Evolutionary conservation across 1,140 invertebrate species (phyloP).

Genomic region (Amyelois transitella): DNA sequence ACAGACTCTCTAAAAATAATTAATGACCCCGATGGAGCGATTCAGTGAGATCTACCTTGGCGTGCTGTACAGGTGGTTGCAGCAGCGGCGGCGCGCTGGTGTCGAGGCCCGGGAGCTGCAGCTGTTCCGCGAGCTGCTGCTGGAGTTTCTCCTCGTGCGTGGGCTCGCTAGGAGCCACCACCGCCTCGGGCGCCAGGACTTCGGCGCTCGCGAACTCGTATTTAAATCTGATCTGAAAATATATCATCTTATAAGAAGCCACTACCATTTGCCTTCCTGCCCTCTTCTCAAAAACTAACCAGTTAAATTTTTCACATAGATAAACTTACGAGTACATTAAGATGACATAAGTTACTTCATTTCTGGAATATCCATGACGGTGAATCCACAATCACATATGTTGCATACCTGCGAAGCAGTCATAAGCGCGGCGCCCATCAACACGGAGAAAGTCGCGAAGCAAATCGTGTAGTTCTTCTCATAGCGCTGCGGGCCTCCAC

Average conservation of each 20-base stretch:
- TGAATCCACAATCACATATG: not conserved
- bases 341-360: not conserved
- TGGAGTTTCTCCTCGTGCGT: conserved; percentile 84
- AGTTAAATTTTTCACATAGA: too few relatives aligned
- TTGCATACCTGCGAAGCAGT: conserved; percentile 86
- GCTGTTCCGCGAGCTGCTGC: conserved; percentile 85
- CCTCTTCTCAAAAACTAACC: too few relatives aligned
- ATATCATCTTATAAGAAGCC: not conserved
- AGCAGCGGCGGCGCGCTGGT: conserved; percentile 74
- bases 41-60: conserved; percentile 33
- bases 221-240: conserved; percentile 81
- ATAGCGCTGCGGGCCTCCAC: conserved; percentile 86
- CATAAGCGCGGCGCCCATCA: conserved; percentile 96
- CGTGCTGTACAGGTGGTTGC: conserved; percentile 48
- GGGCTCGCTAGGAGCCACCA: conserved; percentile 54
- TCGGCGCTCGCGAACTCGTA: conserved; percentile 76
- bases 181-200: conserved; percentile 21
- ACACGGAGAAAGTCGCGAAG: conserved; percentile 97
- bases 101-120: conserved; percentile 85
- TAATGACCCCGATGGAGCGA: not conserved
- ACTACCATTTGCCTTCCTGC: not conserved
- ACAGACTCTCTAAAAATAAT: not conserved
- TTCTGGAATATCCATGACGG: not conserved
- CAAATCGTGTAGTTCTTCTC: conserved; percentile 99
- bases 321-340: too few relatives aligned